phyloP scores from a whole-genome alignment of 2,888 invertebrate genomes.

The Graphium colonna region DNA sequence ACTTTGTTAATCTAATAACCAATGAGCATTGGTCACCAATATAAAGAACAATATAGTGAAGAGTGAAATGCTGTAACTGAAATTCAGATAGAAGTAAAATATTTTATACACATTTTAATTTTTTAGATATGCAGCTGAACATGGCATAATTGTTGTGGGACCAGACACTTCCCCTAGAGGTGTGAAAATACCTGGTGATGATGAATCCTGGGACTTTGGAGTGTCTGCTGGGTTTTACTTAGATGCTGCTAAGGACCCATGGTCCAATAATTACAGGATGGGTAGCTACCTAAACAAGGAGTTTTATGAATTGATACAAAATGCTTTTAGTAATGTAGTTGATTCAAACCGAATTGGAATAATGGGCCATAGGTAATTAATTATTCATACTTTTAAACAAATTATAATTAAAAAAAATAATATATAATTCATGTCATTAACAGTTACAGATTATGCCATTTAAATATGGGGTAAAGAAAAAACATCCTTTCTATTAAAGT shows the following conservation, averaged over 20 bases:
- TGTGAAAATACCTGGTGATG: constrained; percentile 93
- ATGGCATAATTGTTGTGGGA: constrained; percentile 92
- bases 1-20: too few relatives aligned
- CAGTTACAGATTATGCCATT: too few relatives aligned
- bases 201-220: constrained; percentile 96
- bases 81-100: too few relatives aligned
- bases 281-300: constrained; percentile 95
- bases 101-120: neutral
- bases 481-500: too few relatives aligned
- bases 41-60: too few relatives aligned
- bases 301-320: constrained; percentile 85
- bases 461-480: too few relatives aligned
- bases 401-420: too few relatives aligned
- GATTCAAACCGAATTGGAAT: constrained; percentile 83
- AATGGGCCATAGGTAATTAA: constrained; percentile 86
- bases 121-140: constrained; percentile 87
- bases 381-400: neutral
- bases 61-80: too few relatives aligned
- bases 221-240: constrained; percentile 97
- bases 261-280: constrained; percentile 93
- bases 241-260: constrained; percentile 94
- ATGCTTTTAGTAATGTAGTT: constrained; percentile 83
- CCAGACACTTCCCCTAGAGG: constrained; percentile 98
- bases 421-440: too few relatives aligned
- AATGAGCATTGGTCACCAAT: too few relatives aligned